These are phyloP conservation scores for Xenopus borealis DNA, from an alignment of 2,113 vertebrate species.

Conservation along the genomic window DNA sequence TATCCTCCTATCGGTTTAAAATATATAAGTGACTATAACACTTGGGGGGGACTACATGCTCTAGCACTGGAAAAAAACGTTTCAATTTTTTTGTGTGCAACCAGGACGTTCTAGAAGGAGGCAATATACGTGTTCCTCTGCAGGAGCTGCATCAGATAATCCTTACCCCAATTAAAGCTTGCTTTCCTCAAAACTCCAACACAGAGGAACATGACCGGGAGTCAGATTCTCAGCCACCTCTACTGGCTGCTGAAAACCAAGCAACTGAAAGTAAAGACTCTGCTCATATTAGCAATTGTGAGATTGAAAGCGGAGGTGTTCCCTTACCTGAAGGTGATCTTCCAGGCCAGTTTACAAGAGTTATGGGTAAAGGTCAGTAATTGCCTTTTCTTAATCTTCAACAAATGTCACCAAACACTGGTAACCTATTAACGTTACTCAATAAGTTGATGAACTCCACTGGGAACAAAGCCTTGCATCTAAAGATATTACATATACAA, in stretches of 20 bases:
- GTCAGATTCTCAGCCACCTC: slow-evolving; percentile 65
- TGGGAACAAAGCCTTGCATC: no score
- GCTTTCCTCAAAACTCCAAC: slow-evolving; percentile 59
- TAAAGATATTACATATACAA: no score
- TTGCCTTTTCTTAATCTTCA: neutral
- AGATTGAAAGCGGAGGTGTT: slow-evolving; percentile 73
- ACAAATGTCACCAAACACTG: no score
- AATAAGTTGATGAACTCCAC: no score
- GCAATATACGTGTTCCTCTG: slow-evolving; percentile 83
- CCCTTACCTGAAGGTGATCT: slow-evolving; percentile 86
- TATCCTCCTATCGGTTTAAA: no score
- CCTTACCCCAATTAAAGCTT: slow-evolving; percentile 92
- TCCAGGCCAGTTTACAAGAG: slow-evolving; percentile 91
- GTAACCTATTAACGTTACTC: no score
- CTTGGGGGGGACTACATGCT: no score
- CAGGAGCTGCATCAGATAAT: slow-evolving; percentile 98
- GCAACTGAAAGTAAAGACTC: slow-evolving; percentile 69
- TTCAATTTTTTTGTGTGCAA: rapidly evolving
- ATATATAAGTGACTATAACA: no score
- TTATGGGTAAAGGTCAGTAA: slow-evolving; percentile 94
- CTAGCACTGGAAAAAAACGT: no score
- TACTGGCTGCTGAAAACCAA: slow-evolving; percentile 72
- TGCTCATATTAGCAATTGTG: slow-evolving; percentile 74
- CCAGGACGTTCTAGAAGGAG: slow-evolving; percentile 95
- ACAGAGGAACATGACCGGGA: slow-evolving; percentile 64